Evolutionary conservation across 2,113 vertebrate species (phyloP).

Genomic region (Dascyllus trimaculatus): DNA sequence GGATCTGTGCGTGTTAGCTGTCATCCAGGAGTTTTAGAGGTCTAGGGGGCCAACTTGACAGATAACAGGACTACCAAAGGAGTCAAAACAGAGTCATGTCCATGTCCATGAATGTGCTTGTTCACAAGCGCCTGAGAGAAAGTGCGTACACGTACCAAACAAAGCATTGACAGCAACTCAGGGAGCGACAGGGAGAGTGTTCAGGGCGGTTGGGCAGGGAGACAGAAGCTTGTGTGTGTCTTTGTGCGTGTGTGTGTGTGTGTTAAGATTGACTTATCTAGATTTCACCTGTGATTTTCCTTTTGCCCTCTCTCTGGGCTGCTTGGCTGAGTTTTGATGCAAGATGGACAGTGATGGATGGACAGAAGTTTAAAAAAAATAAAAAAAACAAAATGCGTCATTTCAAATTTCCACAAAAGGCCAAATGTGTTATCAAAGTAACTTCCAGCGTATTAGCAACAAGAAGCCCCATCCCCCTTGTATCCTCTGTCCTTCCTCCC

Average conservation of each 20-base stretch:
- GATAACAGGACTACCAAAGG: constrained; percentile 54
- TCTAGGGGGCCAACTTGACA: constrained; percentile 50
- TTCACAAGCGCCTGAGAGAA: neutral
- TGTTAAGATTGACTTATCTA: constrained; percentile 83
- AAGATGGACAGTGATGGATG: constrained; percentile 61
- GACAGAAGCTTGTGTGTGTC: constrained; percentile 8
- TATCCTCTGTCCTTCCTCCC: constrained; percentile 45
- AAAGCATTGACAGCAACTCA: constrained; percentile 35
- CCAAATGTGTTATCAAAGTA: constrained; percentile 96
- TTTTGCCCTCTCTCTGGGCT: constrained; percentile 88
- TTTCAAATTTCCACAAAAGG: constrained; percentile 79
- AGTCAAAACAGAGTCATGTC: constrained; percentile 41
- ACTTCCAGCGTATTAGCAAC: constrained; percentile 98
- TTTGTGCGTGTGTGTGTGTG: constrained; percentile 1
- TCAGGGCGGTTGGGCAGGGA: constrained; percentile 16
- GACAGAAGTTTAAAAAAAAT: neutral
- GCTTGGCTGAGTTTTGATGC: constrained; percentile 71
- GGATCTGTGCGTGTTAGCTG: constrained; percentile 54
- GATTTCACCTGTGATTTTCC: constrained; percentile 77
- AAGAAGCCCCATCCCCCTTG: constrained; percentile 88
- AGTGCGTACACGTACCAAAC: constrained; percentile 14
- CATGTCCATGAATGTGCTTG: constrained; percentile 45
- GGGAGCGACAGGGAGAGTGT: constrained; percentile 14
- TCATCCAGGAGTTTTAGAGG: constrained; percentile 49
- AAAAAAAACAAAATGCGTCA: constrained; percentile 37